Percentiles rank a stretch among this genome's conserved stretches.
phyloP scores from a whole-genome alignment of 2,888 invertebrate species.

The Zaprionus lineosus region DNA sequence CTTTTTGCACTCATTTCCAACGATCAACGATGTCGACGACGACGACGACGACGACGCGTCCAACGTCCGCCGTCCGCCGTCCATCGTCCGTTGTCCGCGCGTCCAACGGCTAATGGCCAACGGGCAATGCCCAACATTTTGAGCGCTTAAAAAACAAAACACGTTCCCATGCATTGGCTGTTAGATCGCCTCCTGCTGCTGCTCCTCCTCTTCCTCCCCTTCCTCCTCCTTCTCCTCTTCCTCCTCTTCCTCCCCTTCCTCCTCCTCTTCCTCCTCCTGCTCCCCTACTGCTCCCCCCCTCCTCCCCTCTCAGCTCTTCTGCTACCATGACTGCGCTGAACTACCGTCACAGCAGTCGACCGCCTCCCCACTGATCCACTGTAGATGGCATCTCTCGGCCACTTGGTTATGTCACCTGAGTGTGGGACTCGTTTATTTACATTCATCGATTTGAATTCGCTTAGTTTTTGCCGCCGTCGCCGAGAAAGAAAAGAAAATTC shows the following conservation, averaged over 20 bases:
- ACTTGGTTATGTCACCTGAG: constrained; percentile 72
- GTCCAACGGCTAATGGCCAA: constrained; percentile 37
- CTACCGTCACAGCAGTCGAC: too few species aligned
- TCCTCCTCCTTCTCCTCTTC: neutral
- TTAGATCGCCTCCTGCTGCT: neutral
- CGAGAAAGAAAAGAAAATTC: constrained; percentile 51
- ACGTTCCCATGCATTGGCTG: constrained; percentile 45
- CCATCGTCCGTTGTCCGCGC: too few species aligned
- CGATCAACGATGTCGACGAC: constrained; percentile 43
- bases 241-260: neutral
- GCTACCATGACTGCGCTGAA: neutral
- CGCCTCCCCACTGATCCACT: neutral
- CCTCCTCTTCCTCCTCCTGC: neutral
- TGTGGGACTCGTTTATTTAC: constrained; percentile 62
- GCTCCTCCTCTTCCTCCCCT: too few species aligned
- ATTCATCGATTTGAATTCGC: constrained; percentile 69
- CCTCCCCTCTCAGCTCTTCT: neutral
- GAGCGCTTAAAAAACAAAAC: constrained; percentile 48
- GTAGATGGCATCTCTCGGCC: constrained; percentile 64
- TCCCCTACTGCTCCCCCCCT: neutral
- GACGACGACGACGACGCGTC: too few species aligned
- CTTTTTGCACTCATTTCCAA: constrained; percentile 71
- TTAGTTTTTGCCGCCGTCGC: constrained; percentile 22
- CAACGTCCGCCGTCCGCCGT: too few species aligned
- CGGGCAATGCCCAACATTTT: too few species aligned